These are phyloP conservation scores for Anoplius nigerrimus DNA, from an alignment of 2,888 invertebrate species.

Conservation along the genomic window DNA sequence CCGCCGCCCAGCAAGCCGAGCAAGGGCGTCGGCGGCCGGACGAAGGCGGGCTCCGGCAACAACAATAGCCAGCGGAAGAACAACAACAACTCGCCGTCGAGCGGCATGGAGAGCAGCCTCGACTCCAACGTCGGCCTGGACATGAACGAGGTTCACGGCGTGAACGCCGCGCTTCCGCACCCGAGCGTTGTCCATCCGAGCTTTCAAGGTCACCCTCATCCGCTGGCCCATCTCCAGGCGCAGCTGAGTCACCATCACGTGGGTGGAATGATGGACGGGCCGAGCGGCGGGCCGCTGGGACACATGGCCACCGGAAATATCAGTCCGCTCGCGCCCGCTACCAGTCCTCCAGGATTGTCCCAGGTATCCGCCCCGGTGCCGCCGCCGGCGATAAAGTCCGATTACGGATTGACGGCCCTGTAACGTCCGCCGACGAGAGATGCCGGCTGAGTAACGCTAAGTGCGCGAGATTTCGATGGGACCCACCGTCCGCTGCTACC, in stretches of 20 bases:
- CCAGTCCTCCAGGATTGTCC: conserved; percentile 67
- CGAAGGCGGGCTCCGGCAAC: conserved; percentile 66
- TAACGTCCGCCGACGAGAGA: conserved; percentile 73
- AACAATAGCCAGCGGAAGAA: conserved; percentile 83
- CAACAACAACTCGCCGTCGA: conserved; percentile 75
- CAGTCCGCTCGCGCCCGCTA: conserved; percentile 72
- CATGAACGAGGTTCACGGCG: conserved; percentile 66
- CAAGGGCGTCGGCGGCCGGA: conserved; percentile 51
- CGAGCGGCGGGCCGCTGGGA: conserved; percentile 59
- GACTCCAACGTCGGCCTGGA: conserved; percentile 69
- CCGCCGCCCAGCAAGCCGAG: conserved; percentile 58
- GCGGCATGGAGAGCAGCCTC: conserved; percentile 69
- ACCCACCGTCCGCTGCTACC: no score
- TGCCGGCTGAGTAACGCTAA: no score
- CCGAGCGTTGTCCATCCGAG: conserved; percentile 61
- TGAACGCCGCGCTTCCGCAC: conserved; percentile 59
- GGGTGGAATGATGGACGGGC: conserved; percentile 72
- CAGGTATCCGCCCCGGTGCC: conserved; percentile 56
- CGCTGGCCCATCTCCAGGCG: conserved; percentile 75
- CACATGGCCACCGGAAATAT: conserved; percentile 71
- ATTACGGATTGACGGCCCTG: conserved; percentile 90
- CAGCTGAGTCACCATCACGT: conserved; percentile 73
- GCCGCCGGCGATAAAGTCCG: conserved; percentile 85
- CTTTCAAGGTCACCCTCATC: conserved; percentile 72
- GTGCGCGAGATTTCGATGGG: no score